These are phyloP conservation scores for Gallirallus australis DNA, from an alignment of 2,797 vertebrate species.

Conservation along the genomic window DNA sequence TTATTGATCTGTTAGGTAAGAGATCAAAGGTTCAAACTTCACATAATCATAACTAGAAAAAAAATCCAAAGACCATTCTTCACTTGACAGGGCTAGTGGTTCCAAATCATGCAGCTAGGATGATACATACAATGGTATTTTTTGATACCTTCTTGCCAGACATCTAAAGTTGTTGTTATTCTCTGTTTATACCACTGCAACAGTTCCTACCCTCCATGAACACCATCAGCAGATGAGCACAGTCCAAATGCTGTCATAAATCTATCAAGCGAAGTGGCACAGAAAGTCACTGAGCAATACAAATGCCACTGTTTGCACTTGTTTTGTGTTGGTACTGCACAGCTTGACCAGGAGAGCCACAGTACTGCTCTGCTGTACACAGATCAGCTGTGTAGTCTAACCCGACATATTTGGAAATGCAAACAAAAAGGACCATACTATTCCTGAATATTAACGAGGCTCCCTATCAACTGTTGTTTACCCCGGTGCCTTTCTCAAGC, in stretches of 20 bases:
- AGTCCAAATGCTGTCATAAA: neutral
- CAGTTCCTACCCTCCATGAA: neutral
- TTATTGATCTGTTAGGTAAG: neutral
- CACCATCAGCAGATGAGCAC: neutral
- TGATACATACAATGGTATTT: neutral
- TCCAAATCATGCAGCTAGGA: neutral
- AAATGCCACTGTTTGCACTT: neutral
- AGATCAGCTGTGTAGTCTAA: neutral
- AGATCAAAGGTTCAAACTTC: neutral
- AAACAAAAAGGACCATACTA: neutral
- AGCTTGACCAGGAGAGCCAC: neutral
- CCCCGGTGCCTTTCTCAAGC: neutral
- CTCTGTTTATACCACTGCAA: neutral
- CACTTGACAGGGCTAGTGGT: neutral
- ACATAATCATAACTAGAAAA: neutral
- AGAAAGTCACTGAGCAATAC: neutral
- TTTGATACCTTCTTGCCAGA: neutral
- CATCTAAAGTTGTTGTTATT: neutral
- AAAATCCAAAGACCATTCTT: neutral
- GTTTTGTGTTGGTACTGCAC: neutral
- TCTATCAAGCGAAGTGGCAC: neutral
- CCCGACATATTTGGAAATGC: neutral
- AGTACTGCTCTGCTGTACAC: rapidly evolving
- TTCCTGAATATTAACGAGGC: neutral
- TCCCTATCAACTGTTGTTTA: conserved; percentile 24